A percentile compares a stretch with the other conserved stretches of the same genome.
phyloP scores from a whole-genome alignment of 2,113 vertebrate species.

The Sebastes schlegelii region DNA sequence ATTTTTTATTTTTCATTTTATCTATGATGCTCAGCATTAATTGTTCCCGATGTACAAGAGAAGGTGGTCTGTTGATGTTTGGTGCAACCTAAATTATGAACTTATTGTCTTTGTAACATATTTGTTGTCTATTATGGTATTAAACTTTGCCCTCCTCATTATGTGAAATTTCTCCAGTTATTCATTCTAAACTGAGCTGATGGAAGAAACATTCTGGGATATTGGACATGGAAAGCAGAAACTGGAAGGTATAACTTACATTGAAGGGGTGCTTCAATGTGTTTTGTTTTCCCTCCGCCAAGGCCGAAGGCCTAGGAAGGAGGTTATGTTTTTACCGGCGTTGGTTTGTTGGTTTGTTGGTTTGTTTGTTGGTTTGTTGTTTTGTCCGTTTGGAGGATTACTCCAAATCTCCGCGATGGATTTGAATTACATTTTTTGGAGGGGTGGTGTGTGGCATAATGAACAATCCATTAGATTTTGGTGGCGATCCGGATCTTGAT shows the following conservation, averaged over 20 bases:
- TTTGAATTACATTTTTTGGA: no score
- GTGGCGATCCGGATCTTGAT: no score
- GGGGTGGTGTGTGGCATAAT: no score
- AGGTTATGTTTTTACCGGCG: no score
- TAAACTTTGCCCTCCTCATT: neutral
- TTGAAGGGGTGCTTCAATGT: neutral
- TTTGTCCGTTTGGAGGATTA: no score
- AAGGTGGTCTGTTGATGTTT: neutral
- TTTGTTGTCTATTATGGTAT: neutral
- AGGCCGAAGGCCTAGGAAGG: no score
- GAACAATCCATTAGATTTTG: no score
- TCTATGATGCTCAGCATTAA: neutral
- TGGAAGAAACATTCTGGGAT: neutral
- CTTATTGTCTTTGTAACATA: neutral
- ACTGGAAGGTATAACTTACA: neutral
- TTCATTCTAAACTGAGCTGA: neutral
- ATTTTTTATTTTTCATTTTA: neutral
- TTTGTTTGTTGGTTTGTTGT: no score
- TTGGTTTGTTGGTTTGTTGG: no score
- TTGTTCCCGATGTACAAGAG: neutral
- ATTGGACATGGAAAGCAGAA: neutral
- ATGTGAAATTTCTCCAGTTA: neutral
- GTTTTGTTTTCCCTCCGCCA: neutral
- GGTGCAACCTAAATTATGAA: neutral
- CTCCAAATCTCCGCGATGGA: no score